Evolutionary conservation across 2,888 invertebrate species (phyloP), one percentile per base, ranked within the genome.

Genomic region (Drosophila diplacantha): DNA sequence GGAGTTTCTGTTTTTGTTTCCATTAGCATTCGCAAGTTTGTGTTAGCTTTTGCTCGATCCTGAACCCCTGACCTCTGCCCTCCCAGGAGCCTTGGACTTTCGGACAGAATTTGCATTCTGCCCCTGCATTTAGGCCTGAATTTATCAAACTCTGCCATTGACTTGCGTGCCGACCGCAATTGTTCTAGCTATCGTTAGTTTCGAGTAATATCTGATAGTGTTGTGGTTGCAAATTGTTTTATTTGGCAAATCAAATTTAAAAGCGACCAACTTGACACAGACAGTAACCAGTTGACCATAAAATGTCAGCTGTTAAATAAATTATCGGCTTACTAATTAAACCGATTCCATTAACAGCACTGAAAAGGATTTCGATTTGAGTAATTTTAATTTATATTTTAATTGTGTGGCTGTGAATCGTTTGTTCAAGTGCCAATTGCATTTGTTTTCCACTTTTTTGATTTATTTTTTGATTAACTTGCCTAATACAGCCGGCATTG

Each of bases 141-240:
- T 75, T 78, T 73, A 72, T 69, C 47, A 57, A 69, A 67, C 69
- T 79, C 54, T 38, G 38, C 61, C 58, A 43, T 69, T 64, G 59
- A 62, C 47, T 62, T 47, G n/a, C 18, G 22, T 29, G 37, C 55
- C 22, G 16, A 3, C 50, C 59, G 31, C 31, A 50, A 39, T 38
- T 34, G 50, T 59, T 50, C 35, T 6, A 22, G 29, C 3, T 34
- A 29, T 37, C 37, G 29, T 38, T 41, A 32, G 67, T 43, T 44
- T 16, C 18, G 39, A 56, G 56, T 58, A 43, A 66, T 68, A 52
- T 68, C 58, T 57, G 67, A 47, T 53, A 35, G 24, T 64, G 32
- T 44, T 69, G 41, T 22, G 44, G 39, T 20, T 47, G 50, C 31
- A 35, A 65, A 67, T 65, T 46, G 59, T 67, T 57, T 65, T 46